Percentiles rank a stretch among this genome's conserved stretches.
Conservation (phyloP, 2,888 invertebrate species). For the Chironomus tentans region DNA sequence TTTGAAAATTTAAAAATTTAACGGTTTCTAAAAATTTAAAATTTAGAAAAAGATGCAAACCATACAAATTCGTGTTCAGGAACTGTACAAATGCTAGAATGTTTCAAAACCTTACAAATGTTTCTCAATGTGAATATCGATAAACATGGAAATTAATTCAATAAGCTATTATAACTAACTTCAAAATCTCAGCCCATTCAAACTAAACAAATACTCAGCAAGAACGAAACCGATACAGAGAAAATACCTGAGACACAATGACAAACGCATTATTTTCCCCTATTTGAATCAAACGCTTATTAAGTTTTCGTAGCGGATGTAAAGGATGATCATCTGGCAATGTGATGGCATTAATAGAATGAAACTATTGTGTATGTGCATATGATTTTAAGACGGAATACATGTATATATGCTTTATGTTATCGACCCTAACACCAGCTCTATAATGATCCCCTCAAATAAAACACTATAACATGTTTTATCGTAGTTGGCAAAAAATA, state of each 20-base stretch:
- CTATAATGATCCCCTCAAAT: slow-evolving; percentile 2
- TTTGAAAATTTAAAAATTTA: too few relatives aligned
- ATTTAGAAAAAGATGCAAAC: too few relatives aligned
- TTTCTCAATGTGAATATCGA: neutral
- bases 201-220: too few relatives aligned
- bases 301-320: too few relatives aligned
- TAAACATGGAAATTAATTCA: neutral
- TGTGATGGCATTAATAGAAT: slow-evolving; percentile 1
- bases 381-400: neutral
- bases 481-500: neutral
- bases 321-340: neutral
- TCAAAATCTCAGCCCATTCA: too few relatives aligned
- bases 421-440: neutral
- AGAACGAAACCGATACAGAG: too few relatives aligned
- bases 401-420: neutral
- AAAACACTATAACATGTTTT: slow-evolving; percentile 7
- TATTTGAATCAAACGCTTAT: too few relatives aligned
- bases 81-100: too few relatives aligned
- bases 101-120: neutral
- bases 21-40: too few relatives aligned
- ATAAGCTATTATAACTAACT: neutral
- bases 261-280: too few relatives aligned
- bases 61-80: too few relatives aligned
- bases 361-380: neutral
- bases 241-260: too few relatives aligned